These are phyloP conservation scores for Steinernema carpocapsae DNA, from an alignment of 2,888 invertebrate genomes.

Conservation along the genomic window DNA sequence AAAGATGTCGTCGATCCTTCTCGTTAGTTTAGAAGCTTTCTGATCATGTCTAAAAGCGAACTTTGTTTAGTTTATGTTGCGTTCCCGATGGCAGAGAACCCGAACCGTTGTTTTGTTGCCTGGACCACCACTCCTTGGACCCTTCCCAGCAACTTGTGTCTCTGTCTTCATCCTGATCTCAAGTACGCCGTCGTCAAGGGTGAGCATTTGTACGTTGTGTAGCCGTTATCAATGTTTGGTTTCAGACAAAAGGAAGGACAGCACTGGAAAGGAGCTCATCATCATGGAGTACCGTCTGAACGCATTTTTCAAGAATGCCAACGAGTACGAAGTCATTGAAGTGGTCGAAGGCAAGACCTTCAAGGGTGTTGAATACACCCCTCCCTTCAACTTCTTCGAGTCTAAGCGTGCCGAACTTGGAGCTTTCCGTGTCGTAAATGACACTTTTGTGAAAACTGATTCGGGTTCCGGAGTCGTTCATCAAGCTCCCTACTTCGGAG, in stretches of 20 bases:
- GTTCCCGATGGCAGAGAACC: slow-evolving; percentile 79
- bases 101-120: slow-evolving; percentile 76
- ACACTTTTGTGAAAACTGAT: slow-evolving; percentile 91
- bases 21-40: slow-evolving; percentile 69
- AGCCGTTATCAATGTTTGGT: background rate
- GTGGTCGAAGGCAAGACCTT: slow-evolving; percentile 81
- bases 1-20: slow-evolving; percentile 96
- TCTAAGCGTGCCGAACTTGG: slow-evolving; percentile 73
- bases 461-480: slow-evolving; percentile 97
- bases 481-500: slow-evolving; percentile 98
- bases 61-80: slow-evolving; percentile 78
- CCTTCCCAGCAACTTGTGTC: slow-evolving; percentile 89
- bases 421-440: slow-evolving; percentile 84
- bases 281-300: slow-evolving; percentile 59
- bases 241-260: slow-evolving; percentile 50
- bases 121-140: slow-evolving; percentile 99
- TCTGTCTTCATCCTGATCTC: slow-evolving; percentile 88
- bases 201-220: slow-evolving; percentile 43
- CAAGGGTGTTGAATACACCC: slow-evolving; percentile 82
- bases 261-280: slow-evolving; percentile 56
- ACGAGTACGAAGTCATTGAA: slow-evolving; percentile 81
- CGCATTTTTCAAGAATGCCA: slow-evolving; percentile 74
- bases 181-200: slow-evolving; percentile 81
- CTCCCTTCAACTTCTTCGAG: slow-evolving; percentile 86
- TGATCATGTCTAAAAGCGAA: background rate